Percentiles rank a stretch among this genome's conserved stretches.
Conservation (phyloP, 2,888 invertebrate genomes). For the Yponomeuta sedellus region DNA sequence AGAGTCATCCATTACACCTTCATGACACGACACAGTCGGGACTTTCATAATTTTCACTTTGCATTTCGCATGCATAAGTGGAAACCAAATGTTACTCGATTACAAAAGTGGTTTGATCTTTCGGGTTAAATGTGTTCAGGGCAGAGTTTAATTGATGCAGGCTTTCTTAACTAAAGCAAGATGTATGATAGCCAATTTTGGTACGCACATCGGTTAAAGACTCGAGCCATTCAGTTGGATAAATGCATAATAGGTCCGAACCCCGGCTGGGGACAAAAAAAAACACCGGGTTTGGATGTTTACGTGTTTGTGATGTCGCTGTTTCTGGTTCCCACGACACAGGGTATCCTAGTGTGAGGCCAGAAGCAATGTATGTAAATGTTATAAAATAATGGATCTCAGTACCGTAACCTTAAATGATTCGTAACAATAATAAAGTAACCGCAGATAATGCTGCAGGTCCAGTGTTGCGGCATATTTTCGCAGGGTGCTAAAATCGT, state of each 20-base stretch:
- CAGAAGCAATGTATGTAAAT: too few relatives aligned
- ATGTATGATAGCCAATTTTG: background rate
- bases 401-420: too few relatives aligned
- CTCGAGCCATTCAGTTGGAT: background rate
- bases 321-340: too few relatives aligned
- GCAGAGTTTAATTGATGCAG: background rate
- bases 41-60: conserved; percentile 11
- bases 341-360: too few relatives aligned
- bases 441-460: too few relatives aligned
- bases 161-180: too few relatives aligned
- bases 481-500: conserved; percentile 4
- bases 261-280: too few relatives aligned
- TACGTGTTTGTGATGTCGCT: too few relatives aligned
- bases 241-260: too few relatives aligned
- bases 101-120: conserved; percentile 1
- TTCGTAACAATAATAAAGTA: too few relatives aligned
- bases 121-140: background rate
- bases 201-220: background rate
- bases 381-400: too few relatives aligned
- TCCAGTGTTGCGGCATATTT: background rate
- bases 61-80: conserved; percentile 2
- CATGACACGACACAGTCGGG: background rate
- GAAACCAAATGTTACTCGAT: background rate
- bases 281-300: too few relatives aligned
- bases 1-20: background rate